Evolutionary conservation across 1,140 invertebrate species (phyloP).

Genomic region (Dinoponera quadriceps): DNA sequence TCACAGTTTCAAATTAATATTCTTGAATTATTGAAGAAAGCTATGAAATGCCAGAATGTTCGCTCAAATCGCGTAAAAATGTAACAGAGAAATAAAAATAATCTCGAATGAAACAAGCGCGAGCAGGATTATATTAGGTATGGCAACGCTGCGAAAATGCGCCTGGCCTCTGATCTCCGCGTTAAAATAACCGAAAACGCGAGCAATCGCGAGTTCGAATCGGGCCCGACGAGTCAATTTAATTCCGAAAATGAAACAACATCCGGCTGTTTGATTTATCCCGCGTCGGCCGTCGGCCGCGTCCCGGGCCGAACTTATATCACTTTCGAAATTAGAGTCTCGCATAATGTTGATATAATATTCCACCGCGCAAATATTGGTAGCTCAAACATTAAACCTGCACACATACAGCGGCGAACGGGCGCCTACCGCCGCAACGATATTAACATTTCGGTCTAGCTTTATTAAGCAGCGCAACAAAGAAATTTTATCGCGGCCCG

Average conservation of each 20-base stretch:
- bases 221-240: constrained; percentile 47
- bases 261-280: constrained; percentile 57
- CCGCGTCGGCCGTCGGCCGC: constrained; percentile 14
- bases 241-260: constrained; percentile 61
- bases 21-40: no score
- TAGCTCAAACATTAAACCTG: constrained; percentile 58
- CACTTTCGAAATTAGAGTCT: constrained; percentile 60
- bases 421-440: constrained; percentile 24
- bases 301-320: constrained; percentile 52
- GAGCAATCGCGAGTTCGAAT: constrained; percentile 38
- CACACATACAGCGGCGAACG: constrained; percentile 26
- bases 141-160: no score
- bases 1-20: no score
- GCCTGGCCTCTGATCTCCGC: constrained; percentile 44
- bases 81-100: no score
- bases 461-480: constrained; percentile 56
- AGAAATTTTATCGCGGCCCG: constrained; percentile 39
- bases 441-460: constrained; percentile 59
- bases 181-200: constrained; percentile 38
- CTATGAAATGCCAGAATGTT: no score
- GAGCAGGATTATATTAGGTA: no score
- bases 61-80: no score
- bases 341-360: constrained; percentile 62
- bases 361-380: constrained; percentile 54
- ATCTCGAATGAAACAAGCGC: no score